Base-by-base conservation (phyloP, 2,797 vertebrate genomes). In the Neopelma chrysocephalum region DNA sequence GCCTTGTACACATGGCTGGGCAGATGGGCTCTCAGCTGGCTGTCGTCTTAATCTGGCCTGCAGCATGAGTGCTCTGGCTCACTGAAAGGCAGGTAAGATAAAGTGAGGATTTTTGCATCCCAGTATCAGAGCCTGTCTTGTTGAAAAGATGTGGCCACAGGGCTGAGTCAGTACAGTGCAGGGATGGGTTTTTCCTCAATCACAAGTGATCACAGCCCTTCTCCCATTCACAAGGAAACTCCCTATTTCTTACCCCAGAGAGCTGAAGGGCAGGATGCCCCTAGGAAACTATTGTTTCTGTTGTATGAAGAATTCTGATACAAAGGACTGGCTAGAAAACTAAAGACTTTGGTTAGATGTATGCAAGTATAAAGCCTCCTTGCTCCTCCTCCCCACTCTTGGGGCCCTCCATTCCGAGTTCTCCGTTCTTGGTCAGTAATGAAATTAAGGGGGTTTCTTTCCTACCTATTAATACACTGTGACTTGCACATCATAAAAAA, bases 261-360 rank as follows among this genome's bases (percentile, higher is more conserved):
- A 56, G 58, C 31, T 22, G 29, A 60, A 82, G 21, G 68, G 38
- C 25, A 62, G 13, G 34, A 45, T 51, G 62, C 21, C 65, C 27
- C 13, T 12, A 18, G 34, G 32, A 31, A 82, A 54, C 9, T 43
- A 5, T 7, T n/a, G 15, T n/a, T 82, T 50, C 17, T 53, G 1
- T 12, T 70, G 20, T 13, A 47, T 1, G 1, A 71, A 75, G 42
- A 68, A 58, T 43, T 79, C 17, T 60, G 71, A 38, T 45, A n/a
- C 26, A 62, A 25, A 56, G 34, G 36, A 40, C 27, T 25, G 38
- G 23, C 64, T 66, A 15, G 27, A 71, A 72, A 56, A 60, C 40
- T 53, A 6, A 68, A 69, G 15, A 66, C 34, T 0, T 0, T 38
- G n/a, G 27, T 77, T 73, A 48, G 42, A 29, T 8, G 0, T 18